Evolutionary conservation across 1,140 invertebrate species (phyloP), one percentile per base, ranked within the genome.

Genomic region (Ostrea edulis): DNA sequence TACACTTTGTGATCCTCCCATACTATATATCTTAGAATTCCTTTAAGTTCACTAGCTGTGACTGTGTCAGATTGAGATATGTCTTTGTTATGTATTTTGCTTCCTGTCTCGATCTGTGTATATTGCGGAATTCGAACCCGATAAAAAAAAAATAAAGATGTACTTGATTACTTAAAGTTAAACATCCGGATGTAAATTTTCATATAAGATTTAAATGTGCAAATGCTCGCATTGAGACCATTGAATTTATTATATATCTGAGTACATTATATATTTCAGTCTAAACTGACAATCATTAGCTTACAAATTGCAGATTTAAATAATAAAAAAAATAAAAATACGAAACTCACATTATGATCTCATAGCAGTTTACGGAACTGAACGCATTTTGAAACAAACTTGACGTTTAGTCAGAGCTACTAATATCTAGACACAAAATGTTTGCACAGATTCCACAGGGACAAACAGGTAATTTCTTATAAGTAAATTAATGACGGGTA

Each of bases 1-100:
- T 91, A 89, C 90, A 88, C 92, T 93, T 12, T 92, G 91, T 58
- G 90, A 89, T 58, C 86, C 89, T 58, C 93, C 93, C 93, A 94
- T 94, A 84, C 89, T 91, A 8, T 58, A 58, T 58, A 62, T 62
- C 5, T 8, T 44, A 62, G n/a, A 62, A 11, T 55, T 55, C 11
- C 2, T 8, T 55, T 8, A 55, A 55, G n/a, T n/a, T n/a, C n/a
- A n/a, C n/a, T n/a, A n/a, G n/a, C n/a, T n/a, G n/a, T n/a, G n/a
- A n/a, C n/a, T 55, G 7, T 62, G 3, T 20, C 55, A 62, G 20
- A 62, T 20, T 20, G 17, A 58, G 5, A 22, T 86, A 17, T 12
- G 0, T 55, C 86, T 84, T 71, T 89, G 17, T 9, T n/a, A 22
- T 58, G 51, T 52, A 35, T 65, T 65, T 77, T 29, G 54, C 68